Conservation (phyloP, 1,140 invertebrate species). For the Habropoda laboriosa region DNA sequence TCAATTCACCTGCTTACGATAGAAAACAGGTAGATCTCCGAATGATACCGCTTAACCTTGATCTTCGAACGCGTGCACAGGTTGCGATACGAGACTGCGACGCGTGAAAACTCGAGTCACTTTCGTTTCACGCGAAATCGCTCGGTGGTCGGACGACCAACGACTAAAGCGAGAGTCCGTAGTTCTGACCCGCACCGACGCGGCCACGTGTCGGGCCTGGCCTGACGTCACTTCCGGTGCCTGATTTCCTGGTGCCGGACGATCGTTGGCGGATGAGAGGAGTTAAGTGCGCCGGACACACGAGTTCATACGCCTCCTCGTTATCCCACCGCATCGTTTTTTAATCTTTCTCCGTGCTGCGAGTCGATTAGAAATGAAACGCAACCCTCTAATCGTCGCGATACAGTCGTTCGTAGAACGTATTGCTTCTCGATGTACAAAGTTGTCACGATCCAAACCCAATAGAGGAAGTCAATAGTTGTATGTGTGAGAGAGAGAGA, state of each 20-base stretch:
- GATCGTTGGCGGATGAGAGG: slow-evolving; percentile 69
- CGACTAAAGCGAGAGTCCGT: background rate
- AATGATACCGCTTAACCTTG: slow-evolving; percentile 32
- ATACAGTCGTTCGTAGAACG: too few species aligned
- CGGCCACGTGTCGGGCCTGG: slow-evolving; percentile 55
- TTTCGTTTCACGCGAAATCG: slow-evolving; percentile 24
- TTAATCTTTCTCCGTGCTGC: too few species aligned
- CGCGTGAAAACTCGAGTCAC: background rate
- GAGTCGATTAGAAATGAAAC: too few species aligned
- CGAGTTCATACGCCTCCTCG: slow-evolving; percentile 41
- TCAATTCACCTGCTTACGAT: background rate
- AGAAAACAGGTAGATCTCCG: background rate
- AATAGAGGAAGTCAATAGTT: background rate
- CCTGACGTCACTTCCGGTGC: slow-evolving; percentile 70
- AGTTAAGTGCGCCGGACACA: slow-evolving; percentile 69
- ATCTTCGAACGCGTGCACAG: slow-evolving; percentile 45
- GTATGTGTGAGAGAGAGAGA: too few species aligned
- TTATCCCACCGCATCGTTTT: background rate
- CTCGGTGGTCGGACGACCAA: background rate
- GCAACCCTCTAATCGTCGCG: too few species aligned
- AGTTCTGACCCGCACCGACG: slow-evolving; percentile 45
- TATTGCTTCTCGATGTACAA: too few species aligned
- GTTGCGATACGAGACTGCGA: background rate
- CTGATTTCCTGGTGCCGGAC: slow-evolving; percentile 69
- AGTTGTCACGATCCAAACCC: too few species aligned